Conservation (phyloP, 2,888 invertebrate species). For the Sepiola atlantica region DNA sequence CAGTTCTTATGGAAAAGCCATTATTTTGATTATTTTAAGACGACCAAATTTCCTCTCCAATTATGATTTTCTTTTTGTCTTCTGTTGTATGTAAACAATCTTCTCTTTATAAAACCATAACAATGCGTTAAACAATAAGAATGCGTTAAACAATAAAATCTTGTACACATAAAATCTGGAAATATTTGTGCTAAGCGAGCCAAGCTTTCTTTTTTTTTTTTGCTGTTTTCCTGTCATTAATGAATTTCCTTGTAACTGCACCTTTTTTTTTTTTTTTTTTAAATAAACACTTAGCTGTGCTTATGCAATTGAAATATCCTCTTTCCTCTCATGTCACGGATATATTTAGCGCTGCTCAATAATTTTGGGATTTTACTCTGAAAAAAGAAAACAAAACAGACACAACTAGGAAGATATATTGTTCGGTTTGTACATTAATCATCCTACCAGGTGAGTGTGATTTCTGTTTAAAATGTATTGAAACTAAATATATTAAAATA, state of each 20-base stretch:
- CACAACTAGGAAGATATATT: neutral
- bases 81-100: neutral
- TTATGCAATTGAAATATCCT: neutral
- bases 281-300: neutral
- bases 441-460: neutral
- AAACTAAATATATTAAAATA: too few species aligned
- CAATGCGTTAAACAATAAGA: neutral
- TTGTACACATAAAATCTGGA: neutral
- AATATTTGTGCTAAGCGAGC: neutral
- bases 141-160: neutral
- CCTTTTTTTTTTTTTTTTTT: neutral
- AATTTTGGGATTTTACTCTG: neutral
- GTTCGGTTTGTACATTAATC: neutral
- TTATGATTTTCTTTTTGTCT: neutral
- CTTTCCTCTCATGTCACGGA: neutral
- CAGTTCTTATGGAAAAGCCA: neutral
- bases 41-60: neutral
- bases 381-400: neutral
- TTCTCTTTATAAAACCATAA: neutral
- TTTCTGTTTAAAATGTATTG: too few species aligned
- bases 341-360: neutral
- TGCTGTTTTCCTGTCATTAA: neutral
- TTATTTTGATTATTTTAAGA: neutral
- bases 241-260: neutral
- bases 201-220: neutral